Conservation (phyloP, 2,113 vertebrate genomes). For the Cheilinus undulatus region DNA sequence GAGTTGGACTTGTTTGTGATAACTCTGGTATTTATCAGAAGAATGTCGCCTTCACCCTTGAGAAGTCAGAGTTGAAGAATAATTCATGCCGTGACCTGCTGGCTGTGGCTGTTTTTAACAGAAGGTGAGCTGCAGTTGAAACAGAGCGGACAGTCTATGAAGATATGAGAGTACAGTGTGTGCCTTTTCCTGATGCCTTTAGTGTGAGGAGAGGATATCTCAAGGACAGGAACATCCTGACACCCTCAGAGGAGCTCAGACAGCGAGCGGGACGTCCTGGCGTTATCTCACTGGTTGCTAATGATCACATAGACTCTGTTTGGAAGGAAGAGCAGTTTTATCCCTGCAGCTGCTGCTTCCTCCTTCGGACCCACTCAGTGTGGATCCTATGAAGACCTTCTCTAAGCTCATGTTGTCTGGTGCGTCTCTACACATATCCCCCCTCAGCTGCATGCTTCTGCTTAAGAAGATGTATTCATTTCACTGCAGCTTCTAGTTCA, state of each 20-base stretch:
- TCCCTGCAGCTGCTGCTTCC: background rate
- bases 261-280: background rate
- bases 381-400: background rate
- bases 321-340: background rate
- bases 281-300: background rate
- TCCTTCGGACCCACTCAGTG: background rate
- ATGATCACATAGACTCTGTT: background rate
- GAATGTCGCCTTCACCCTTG: background rate
- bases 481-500: too few relatives aligned
- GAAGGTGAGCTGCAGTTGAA: background rate
- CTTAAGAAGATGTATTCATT: too few relatives aligned
- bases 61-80: background rate
- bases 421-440: too few relatives aligned
- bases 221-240: slow-evolving; percentile 2
- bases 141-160: background rate
- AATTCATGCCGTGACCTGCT: background rate
- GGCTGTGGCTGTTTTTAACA: background rate
- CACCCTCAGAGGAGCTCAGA: slow-evolving; percentile 3
- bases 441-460: too few relatives aligned
- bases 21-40: background rate
- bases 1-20: background rate
- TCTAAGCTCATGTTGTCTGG: too few relatives aligned
- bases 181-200: slow-evolving; percentile 8
- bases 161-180: background rate
- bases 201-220: background rate